phyloP scores from a whole-genome alignment of 2,888 invertebrate species.

The Hedychridium roseum region DNA sequence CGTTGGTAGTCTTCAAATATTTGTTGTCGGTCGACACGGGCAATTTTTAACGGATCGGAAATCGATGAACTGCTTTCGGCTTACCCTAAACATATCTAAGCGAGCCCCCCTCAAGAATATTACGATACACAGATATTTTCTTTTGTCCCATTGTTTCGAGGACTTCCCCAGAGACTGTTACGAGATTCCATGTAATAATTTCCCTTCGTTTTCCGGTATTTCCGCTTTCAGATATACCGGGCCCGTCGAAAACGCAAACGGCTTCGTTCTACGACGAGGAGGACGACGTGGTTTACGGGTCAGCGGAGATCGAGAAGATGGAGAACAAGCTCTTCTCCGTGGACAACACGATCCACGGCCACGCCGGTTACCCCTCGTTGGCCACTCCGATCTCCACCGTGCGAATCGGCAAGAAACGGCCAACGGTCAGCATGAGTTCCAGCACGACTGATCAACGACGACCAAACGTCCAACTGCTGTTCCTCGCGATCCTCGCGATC shows the following conservation, averaged over 20 bases:
- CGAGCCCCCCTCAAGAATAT: no score
- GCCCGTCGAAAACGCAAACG: conserved; percentile 66
- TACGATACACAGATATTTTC: no score
- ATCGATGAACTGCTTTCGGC: no score
- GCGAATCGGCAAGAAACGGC: conserved; percentile 48
- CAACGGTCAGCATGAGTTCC: conserved; percentile 26
- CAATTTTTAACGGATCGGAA: no score
- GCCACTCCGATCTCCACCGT: conserved; percentile 41
- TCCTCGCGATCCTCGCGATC: not conserved
- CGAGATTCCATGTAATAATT: no score
- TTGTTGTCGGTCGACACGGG: no score
- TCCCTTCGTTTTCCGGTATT: no score
- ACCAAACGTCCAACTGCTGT: no score
- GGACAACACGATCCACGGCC: conserved; percentile 56
- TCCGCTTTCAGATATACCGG: conserved; percentile 81
- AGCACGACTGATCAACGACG: conserved; percentile 1
- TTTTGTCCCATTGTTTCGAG: no score
- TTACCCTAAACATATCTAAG: no score
- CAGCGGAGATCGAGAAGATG: conserved; percentile 47
- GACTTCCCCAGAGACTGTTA: no score
- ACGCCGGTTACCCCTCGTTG: conserved; percentile 44
- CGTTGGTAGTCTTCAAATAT: no score
- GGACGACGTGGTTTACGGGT: conserved; percentile 68
- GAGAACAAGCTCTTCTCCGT: conserved; percentile 48
- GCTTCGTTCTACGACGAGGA: conserved; percentile 75